Evolutionary conservation across 2,888 invertebrate species (phyloP).

Genomic region (Sarcophaga caerulescens): DNA sequence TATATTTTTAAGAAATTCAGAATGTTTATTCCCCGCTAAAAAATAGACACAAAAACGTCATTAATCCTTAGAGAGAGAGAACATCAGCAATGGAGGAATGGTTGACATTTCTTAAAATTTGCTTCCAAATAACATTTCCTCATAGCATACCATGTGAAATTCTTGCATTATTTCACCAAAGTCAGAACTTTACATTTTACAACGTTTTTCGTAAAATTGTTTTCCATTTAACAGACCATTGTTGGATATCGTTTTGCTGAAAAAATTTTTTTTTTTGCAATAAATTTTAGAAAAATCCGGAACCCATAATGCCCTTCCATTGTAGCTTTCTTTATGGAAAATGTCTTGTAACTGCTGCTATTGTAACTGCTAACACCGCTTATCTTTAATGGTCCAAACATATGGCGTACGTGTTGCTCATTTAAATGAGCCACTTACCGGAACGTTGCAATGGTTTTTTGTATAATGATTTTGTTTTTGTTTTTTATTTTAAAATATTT

Average conservation of each 20-base stretch:
- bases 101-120: not conserved
- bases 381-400: conserved; percentile 70
- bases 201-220: conserved; percentile 2
- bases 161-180: not conserved
- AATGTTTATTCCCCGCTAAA: too few relatives aligned
- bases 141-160: not conserved
- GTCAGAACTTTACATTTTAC: not conserved
- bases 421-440: conserved; percentile 70
- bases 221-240: conserved; percentile 18
- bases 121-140: not conserved
- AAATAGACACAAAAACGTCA: too few relatives aligned
- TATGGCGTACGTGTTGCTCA: conserved; percentile 71
- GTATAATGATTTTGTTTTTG: conserved; percentile 5
- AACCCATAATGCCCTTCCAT: not conserved
- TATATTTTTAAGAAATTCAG: too few relatives aligned
- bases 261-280: not conserved
- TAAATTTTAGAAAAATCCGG: conserved; percentile 2
- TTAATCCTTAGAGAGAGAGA: too few relatives aligned
- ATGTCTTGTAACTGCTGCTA: conserved; percentile 5
- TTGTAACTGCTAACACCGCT: conserved; percentile 36
- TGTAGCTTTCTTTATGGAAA: not conserved
- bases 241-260: not conserved
- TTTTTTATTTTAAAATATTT: conserved; percentile 39
- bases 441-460: not conserved
- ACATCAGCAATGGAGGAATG: too few relatives aligned